Conservation (phyloP, 1,140 invertebrate species). For the Cepaea nemoralis region DNA sequence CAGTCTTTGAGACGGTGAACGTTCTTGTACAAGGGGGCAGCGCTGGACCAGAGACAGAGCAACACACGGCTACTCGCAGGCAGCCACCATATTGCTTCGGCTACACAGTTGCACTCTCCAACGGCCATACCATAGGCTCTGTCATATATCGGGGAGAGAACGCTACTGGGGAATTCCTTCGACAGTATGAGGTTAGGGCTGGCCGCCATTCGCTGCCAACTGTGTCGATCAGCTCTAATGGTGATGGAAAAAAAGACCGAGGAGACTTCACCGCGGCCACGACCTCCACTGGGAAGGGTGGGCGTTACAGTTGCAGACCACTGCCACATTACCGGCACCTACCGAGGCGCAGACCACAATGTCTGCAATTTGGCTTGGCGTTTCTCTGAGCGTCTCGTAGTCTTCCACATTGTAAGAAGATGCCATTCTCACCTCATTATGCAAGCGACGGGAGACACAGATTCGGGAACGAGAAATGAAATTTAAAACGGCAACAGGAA, state of each 20-base stretch:
- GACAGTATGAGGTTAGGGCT: neutral
- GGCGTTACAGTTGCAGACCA: slow-evolving; percentile 21
- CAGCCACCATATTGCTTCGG: slow-evolving; percentile 37
- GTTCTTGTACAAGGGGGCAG: slow-evolving; percentile 35
- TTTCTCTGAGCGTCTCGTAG: neutral
- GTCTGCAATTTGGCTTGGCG: slow-evolving; percentile 5
- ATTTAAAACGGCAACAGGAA: no score
- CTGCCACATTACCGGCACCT: slow-evolving; percentile 30
- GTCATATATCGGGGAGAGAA: slow-evolving; percentile 25
- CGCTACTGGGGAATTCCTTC: slow-evolving; percentile 17
- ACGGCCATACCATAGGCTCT: neutral
- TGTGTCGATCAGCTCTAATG: neutral
- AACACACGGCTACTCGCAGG: neutral
- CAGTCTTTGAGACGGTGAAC: slow-evolving; percentile 45
- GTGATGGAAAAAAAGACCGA: slow-evolving; percentile 19
- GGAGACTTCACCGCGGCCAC: neutral
- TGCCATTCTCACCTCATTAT: neutral
- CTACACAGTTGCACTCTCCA: slow-evolving; percentile 36
- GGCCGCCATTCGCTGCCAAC: no score
- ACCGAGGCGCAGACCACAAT: slow-evolving; percentile 12
- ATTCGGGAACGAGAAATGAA: no score
- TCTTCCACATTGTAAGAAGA: neutral
- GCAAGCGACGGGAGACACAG: neutral
- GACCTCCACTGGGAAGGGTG: neutral
- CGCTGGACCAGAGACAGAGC: slow-evolving; percentile 17